These are phyloP conservation scores for Drosophila ogumai DNA, from an alignment of 1,140 invertebrate species.

Conservation along the genomic window DNA sequence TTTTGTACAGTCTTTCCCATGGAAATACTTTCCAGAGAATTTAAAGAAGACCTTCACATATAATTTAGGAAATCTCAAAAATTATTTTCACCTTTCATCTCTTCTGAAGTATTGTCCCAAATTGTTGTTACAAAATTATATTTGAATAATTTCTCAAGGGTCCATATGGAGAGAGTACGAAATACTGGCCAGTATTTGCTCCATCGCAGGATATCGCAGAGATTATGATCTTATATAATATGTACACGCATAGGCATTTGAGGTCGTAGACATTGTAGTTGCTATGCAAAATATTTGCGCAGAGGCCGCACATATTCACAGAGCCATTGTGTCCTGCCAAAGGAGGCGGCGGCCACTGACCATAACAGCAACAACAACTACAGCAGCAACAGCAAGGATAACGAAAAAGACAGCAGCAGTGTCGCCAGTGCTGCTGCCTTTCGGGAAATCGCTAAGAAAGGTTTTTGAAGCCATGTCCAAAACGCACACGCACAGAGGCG, in stretches of 20 bases:
- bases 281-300: slow-evolving; percentile 47
- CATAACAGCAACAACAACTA: slow-evolving; percentile 31
- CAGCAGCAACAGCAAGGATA: slow-evolving; percentile 25
- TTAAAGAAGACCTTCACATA: too few relatives aligned
- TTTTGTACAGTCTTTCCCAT: neutral
- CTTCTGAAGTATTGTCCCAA: neutral
- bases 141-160: neutral
- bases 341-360: slow-evolving; percentile 41
- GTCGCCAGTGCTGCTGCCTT: slow-evolving; percentile 38
- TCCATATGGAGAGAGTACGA: neutral
- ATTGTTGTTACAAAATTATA: neutral
- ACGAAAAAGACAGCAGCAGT: slow-evolving; percentile 59
- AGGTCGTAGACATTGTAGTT: slow-evolving; percentile 48
- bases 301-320: slow-evolving; percentile 25
- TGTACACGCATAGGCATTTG: slow-evolving; percentile 42
- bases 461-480: slow-evolving; percentile 64
- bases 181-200: slow-evolving; percentile 17
- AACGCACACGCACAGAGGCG: slow-evolving; percentile 31
- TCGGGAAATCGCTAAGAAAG: slow-evolving; percentile 66
- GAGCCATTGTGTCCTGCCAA: slow-evolving; percentile 38
- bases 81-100: neutral
- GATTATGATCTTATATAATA: slow-evolving; percentile 50
- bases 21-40: too few relatives aligned
- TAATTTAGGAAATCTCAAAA: too few relatives aligned
- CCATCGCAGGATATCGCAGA: slow-evolving; percentile 20